Base-by-base conservation (phyloP, 2,888 invertebrate genomes). In the Drosophila setosimentum region DNA sequence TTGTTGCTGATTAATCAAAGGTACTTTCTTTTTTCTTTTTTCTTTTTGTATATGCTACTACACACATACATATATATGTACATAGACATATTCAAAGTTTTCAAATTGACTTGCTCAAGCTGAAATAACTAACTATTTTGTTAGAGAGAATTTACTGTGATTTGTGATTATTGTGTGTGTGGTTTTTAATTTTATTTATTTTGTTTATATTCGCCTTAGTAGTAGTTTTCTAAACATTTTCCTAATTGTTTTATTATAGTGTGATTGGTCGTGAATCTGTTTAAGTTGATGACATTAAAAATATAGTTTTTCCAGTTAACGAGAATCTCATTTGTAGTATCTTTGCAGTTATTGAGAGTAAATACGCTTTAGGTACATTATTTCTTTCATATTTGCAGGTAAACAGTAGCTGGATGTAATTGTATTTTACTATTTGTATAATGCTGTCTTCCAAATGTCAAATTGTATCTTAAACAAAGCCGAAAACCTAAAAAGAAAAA, bases 211-310 rank as follows among this genome's bases (percentile, higher is more conserved):
- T 73, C 59, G 78, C 87, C 87, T 87, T 87, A 87, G 87, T 87
- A 87, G 87, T 88, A 87, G 90, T 89, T 89, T 87, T 85, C 78
- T 76, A 73, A 74, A 69, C 82, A 54, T 21, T 55, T 68, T 40
- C n/a, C 24, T 7, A 11, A 7, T 57, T 55, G 51, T 55, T 49
- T 45, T 27, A 21, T 37, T 59, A 48, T 69, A 3, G 30, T 63
- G 73, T 69, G 24, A 35, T 37, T 16, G 24, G 42, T 66, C 30
- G 21, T 67, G 30, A 66, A 54, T 53, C 48, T 48, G 67, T 51
- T 66, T 33, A 13, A 30, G 37, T 24, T 30, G 48, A 13, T 35
- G 40, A 24, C 62, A 59, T 78, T 42, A 49, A 70, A 74, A 66
- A 66, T 73, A 61, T 67, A 29, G 62, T 76, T 68, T 54, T 49